A percentile compares a stretch with the other conserved stretches of the same genome.
These are phyloP conservation scores for Spatula clypeata DNA, from an alignment of 2,797 vertebrate genomes.

Conservation along the genomic window DNA sequence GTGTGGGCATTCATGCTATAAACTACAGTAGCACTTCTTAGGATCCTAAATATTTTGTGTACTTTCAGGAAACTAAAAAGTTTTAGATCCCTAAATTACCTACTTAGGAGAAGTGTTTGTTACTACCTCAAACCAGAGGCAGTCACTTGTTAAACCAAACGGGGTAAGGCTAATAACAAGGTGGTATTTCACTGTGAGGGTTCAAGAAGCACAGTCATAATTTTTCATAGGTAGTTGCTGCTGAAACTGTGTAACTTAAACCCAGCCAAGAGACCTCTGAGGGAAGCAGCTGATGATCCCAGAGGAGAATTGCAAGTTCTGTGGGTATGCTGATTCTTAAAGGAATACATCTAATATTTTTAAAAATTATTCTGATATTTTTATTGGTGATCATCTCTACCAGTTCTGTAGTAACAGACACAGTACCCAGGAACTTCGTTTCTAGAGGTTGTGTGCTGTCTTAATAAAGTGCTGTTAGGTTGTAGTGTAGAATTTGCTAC, in stretches of 20 bases:
- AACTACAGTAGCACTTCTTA: not conserved
- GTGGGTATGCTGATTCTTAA: not conserved
- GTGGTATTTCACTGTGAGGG: not conserved
- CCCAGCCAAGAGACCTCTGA: not conserved
- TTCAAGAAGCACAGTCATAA: not conserved
- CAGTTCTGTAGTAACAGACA: not conserved
- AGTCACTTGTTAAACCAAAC: not conserved
- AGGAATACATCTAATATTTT: not conserved
- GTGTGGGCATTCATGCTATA: fast-evolving
- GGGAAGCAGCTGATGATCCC: not conserved
- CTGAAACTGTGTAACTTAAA: not conserved
- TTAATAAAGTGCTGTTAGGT: not conserved
- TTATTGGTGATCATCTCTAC: fast-evolving
- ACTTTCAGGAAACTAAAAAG: not conserved
- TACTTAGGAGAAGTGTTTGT: not conserved
- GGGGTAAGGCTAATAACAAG: not conserved
- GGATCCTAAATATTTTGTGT: not conserved
- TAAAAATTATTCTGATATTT: not conserved
- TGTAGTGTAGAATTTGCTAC: not conserved
- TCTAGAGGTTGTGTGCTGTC: not conserved
- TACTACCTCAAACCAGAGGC: not conserved
- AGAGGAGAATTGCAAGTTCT: not conserved
- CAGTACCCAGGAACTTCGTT: not conserved
- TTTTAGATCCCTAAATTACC: not conserved
- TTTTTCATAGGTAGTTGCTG: not conserved